Evolutionary conservation across 2,888 invertebrate genomes (phyloP).

Genomic region (Crepidodera aurea): DNA sequence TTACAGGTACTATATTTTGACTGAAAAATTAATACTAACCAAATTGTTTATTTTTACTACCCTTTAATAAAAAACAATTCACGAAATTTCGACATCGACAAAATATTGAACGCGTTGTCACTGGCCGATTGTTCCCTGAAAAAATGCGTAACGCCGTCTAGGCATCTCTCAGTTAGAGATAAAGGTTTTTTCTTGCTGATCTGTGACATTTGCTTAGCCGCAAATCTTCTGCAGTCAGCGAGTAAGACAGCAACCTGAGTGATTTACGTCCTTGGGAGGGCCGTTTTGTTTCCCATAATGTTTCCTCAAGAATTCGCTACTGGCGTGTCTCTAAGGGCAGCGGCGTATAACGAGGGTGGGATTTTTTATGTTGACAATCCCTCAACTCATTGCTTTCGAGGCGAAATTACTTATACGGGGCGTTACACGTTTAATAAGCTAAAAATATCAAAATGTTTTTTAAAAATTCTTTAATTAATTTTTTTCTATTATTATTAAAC

Average conservation of each 20-base stretch:
- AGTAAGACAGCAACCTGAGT: slow-evolving; percentile 60
- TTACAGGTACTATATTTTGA: too few species aligned
- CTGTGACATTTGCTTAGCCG: slow-evolving; percentile 62
- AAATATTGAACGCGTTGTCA: slow-evolving; percentile 13
- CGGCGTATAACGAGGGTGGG: slow-evolving; percentile 1
- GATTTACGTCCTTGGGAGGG: slow-evolving; percentile 59
- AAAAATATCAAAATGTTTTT: too few species aligned
- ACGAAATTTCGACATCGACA: neutral
- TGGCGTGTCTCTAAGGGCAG: slow-evolving; percentile 2
- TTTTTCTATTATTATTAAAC: too few species aligned
- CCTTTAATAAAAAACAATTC: too few species aligned
- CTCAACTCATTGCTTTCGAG: too few species aligned
- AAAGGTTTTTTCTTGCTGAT: slow-evolving; percentile 55
- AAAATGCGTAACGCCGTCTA: slow-evolving; percentile 23
- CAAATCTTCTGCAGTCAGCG: slow-evolving; percentile 62
- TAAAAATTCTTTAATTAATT: too few species aligned
- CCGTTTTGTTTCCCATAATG: slow-evolving; percentile 47
- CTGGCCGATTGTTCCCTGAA: slow-evolving; percentile 34
- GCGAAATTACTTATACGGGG: too few species aligned
- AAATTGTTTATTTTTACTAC: too few species aligned
- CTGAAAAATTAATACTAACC: too few species aligned
- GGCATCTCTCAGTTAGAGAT: slow-evolving; percentile 29
- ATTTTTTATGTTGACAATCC: neutral
- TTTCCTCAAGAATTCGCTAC: slow-evolving; percentile 40
- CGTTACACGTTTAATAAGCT: too few species aligned